Percentiles rank a stretch among this genome's conserved stretches.
These are phyloP conservation scores for Crambe crambe DNA, from an alignment of 37 sponge, comb jelly and placozoan genomes.

Conservation along the genomic window DNA sequence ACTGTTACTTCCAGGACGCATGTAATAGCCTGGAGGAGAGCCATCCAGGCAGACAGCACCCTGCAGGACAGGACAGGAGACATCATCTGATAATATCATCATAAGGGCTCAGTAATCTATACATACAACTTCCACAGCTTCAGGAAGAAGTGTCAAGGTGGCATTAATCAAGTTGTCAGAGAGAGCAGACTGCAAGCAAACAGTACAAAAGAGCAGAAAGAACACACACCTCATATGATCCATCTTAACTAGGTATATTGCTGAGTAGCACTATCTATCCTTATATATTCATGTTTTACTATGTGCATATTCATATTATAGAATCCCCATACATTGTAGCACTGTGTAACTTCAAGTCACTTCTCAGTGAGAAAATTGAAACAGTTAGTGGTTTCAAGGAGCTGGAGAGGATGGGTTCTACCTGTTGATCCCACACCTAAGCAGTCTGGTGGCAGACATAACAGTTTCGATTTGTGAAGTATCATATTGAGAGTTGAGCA, in stretches of 20 bases:
- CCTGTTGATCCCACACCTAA: conserved; percentile 34
- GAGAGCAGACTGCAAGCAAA: not conserved
- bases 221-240: not conserved
- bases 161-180: conserved; percentile 6
- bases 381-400: too few relatives aligned
- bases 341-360: too few relatives aligned
- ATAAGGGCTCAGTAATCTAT: not conserved
- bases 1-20: conserved; percentile 12
- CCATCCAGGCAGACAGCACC: conserved; percentile 91
- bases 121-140: not conserved
- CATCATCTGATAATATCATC: not conserved
- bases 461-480: too few relatives aligned
- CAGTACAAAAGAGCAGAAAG: not conserved
- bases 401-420: conserved; percentile 21
- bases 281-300: too few relatives aligned
- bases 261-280: too few relatives aligned
- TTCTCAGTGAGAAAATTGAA: too few relatives aligned
- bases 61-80: too few relatives aligned
- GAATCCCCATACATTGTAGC: too few relatives aligned
- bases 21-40: conserved; percentile 74
- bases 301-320: too few relatives aligned
- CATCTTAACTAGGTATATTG: too few relatives aligned
- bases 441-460: conserved; percentile 73
- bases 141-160: conserved; percentile 11
- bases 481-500: too few relatives aligned